Percentiles rank a stretch among this genome's conserved stretches.
Evolutionary conservation across 1,140 invertebrate species (phyloP).

Genomic region (Ceratosolen solmsi): DNA sequence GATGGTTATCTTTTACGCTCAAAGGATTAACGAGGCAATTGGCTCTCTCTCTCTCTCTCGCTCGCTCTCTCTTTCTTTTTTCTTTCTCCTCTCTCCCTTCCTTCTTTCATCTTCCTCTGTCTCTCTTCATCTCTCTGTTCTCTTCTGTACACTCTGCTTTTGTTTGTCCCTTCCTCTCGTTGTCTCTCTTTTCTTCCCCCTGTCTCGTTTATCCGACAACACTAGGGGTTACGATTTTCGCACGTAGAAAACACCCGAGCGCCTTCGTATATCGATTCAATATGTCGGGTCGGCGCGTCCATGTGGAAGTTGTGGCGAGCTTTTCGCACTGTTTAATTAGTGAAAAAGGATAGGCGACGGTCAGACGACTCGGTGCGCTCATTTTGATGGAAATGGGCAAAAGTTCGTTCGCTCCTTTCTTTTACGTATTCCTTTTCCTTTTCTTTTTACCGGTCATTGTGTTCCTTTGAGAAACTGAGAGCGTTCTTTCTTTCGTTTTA

Average conservation of each 20-base stretch:
- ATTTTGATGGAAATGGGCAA: background rate
- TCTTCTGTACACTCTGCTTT: slow-evolving; percentile 10
- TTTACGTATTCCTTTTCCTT: background rate
- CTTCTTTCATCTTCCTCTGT: slow-evolving; percentile 15
- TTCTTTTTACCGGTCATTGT: background rate
- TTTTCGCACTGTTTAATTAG: slow-evolving; percentile 43
- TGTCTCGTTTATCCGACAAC: slow-evolving; percentile 32
- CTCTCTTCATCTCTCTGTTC: slow-evolving; percentile 6
- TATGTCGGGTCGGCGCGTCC: background rate
- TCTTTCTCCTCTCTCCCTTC: slow-evolving; percentile 2
- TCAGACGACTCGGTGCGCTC: slow-evolving; percentile 5
- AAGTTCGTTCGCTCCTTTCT: background rate
- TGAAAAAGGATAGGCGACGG: slow-evolving; percentile 21
- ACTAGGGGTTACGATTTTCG: slow-evolving; percentile 47
- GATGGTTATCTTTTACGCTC: slow-evolving; percentile 69
- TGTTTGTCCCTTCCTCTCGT: background rate
- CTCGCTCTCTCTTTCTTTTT: slow-evolving; percentile 21
- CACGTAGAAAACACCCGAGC: slow-evolving; percentile 38
- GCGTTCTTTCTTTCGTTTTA: background rate
- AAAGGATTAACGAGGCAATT: slow-evolving; percentile 66
- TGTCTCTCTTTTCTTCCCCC: background rate
- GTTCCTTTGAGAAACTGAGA: background rate
- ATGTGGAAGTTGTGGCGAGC: background rate
- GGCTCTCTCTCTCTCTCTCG: slow-evolving; percentile 46
- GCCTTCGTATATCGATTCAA: background rate